phyloP scores from a whole-genome alignment of 1,140 invertebrate species.

The Mamestra configurata region DNA sequence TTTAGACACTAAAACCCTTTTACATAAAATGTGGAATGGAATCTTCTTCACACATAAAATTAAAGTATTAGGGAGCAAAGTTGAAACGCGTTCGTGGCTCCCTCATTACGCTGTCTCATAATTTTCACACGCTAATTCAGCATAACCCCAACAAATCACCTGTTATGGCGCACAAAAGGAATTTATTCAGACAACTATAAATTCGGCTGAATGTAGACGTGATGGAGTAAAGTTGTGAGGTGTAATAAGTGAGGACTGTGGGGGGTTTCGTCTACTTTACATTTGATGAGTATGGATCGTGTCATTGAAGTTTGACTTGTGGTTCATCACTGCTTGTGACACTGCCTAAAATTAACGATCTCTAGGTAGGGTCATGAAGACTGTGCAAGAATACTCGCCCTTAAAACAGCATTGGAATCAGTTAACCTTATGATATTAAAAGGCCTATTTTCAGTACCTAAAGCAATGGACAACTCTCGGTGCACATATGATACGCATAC shows the following conservation, averaged over 20 bases:
- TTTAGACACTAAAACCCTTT: conserved; percentile 55
- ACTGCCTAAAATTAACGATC: no score
- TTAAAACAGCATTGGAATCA: no score
- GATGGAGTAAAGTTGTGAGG: conserved; percentile 17
- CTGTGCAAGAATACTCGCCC: no score
- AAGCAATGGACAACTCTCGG: no score
- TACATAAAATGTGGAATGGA: conserved; percentile 53
- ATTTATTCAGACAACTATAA: conserved; percentile 51
- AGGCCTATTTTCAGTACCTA: no score
- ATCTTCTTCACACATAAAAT: conserved; percentile 51
- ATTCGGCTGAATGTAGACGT: conserved; percentile 25
- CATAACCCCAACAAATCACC: conserved; percentile 51
- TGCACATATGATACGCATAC: no score
- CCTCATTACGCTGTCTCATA: conserved; percentile 47
- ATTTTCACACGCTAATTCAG: conserved; percentile 50
- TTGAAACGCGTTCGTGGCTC: conserved; percentile 40
- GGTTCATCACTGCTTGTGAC: background rate
- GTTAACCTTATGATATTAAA: no score
- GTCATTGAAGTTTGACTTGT: background rate
- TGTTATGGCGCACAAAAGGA: conserved; percentile 47
- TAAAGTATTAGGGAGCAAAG: conserved; percentile 52
- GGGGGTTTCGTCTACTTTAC: background rate
- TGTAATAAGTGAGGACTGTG: background rate
- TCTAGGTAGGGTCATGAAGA: no score
- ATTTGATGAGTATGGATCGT: background rate